These are phyloP conservation scores for Drosophila lowei DNA, from an alignment of 1,140 invertebrate genomes.

Conservation along the genomic window DNA sequence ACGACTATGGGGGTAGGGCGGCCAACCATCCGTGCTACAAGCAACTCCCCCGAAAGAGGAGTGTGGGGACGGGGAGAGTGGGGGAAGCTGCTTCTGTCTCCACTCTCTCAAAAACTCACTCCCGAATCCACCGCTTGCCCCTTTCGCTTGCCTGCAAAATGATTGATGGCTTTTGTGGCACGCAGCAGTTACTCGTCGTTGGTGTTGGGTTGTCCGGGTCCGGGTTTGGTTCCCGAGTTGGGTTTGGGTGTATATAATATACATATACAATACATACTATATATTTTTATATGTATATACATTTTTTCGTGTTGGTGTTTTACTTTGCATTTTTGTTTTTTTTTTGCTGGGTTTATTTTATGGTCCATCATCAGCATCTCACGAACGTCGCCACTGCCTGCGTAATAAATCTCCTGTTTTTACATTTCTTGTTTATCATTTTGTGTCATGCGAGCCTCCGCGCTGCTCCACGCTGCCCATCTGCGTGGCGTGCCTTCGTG, in stretches of 20 bases:
- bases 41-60: constrained; percentile 3
- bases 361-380: constrained; percentile 77
- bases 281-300: constrained; percentile 41
- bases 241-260: constrained; percentile 20
- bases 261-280: constrained; percentile 11
- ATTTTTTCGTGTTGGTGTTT: constrained; percentile 39
- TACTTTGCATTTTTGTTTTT: constrained; percentile 66
- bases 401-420: constrained; percentile 79
- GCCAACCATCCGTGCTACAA: constrained; percentile 3
- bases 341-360: constrained; percentile 50
- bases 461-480: constrained; percentile 35
- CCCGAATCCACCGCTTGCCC: constrained; percentile 53
- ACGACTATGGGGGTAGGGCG: constrained; percentile 15
- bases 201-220: constrained; percentile 40
- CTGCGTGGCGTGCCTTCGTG: constrained; percentile 62
- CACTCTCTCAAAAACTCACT: constrained; percentile 1
- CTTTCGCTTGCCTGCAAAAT: constrained; percentile 70
- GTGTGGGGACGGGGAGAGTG: not conserved
- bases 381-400: constrained; percentile 58
- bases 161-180: constrained; percentile 80
- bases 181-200: constrained; percentile 45
- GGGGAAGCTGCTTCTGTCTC: constrained; percentile 5
- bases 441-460: constrained; percentile 78
- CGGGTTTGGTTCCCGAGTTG: constrained; percentile 2
- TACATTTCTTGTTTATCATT: constrained; percentile 78